Base-by-base conservation (phyloP, 2,797 vertebrate genomes). In the Pelodytes ibericus region DNA sequence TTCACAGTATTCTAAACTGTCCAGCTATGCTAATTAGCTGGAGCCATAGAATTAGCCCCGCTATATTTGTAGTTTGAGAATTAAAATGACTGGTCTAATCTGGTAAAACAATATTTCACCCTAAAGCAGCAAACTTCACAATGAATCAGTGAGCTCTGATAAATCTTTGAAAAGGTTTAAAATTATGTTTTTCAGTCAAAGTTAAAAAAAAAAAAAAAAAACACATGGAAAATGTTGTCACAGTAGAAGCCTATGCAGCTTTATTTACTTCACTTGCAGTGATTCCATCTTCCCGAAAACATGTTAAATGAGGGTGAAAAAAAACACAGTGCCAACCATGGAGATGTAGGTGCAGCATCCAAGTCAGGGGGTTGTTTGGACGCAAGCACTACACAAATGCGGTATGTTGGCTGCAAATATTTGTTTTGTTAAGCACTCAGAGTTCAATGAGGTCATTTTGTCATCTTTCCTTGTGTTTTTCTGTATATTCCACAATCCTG, bases 371-470 rank as follows among this genome's bases (percentile, higher is more conserved):
- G 82, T 51, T 81, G 44, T 81, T 82, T 79, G 64, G 78, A 81
- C 77, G 58, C 70, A 79, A 78, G 57, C 1, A 0, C 70, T 75
- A 0, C 67, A 79, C 70, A 82, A 85, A 84, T 79, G 83, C 22
- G 44, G 74, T 74, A 13, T 36, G 72, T 74, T 81, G 83, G 49
- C 85, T 10, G 29, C 81, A 83, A 78, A 72, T 65, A 61, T 80
- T 82, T 88, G 84, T 87, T 89, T 88, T 86, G 83, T 87, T 82
- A 83, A 88, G 81, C 87, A 85, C 83, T 86, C 82, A 85, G 90
- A 87, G 89, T 88, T 91, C 88, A 87, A 49, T 86, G 87, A 90
- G 91, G 89, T 92, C 84, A 84, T 88, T 90, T 88, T 90, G 87
- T 89, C 90, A 89, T 92, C 90, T 86, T 24, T 88, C 88, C 80